Evolutionary conservation across 2,797 vertebrate species (phyloP).

Genomic region (Oreonectes daqikongensis): DNA sequence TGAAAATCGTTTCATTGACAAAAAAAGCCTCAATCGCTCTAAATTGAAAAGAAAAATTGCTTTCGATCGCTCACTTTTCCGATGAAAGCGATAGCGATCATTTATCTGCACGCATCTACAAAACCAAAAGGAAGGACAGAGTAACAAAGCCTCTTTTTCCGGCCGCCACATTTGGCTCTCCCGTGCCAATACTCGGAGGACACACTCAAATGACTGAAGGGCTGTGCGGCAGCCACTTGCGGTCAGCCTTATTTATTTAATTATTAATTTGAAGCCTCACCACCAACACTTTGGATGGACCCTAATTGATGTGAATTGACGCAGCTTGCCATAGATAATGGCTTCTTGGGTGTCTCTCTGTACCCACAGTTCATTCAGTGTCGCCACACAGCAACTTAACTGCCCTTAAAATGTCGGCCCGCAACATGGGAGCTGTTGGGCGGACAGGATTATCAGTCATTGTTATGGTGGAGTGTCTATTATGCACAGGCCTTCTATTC

Average conservation of each 20-base stretch:
- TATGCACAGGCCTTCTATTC: slow-evolving; percentile 77
- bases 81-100: slow-evolving; percentile 38
- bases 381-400: slow-evolving; percentile 82
- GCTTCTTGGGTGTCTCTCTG: slow-evolving; percentile 81
- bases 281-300: slow-evolving; percentile 84
- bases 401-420: slow-evolving; percentile 76
- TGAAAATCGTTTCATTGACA: not conserved
- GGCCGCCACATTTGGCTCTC: slow-evolving; percentile 72
- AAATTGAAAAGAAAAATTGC: not conserved
- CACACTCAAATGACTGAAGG: slow-evolving; percentile 82
- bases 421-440: slow-evolving; percentile 74
- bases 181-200: slow-evolving; percentile 75
- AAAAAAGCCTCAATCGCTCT: not conserved
- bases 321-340: slow-evolving; percentile 82
- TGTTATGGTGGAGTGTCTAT: slow-evolving; percentile 79
- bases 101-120: slow-evolving; percentile 44
- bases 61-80: not conserved
- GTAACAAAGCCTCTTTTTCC: slow-evolving; percentile 57
- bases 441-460: slow-evolving; percentile 79
- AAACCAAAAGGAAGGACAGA: slow-evolving; percentile 25
- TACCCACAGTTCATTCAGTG: slow-evolving; percentile 78
- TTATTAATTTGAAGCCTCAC: slow-evolving; percentile 84
- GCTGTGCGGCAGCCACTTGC: slow-evolving; percentile 79
- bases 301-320: slow-evolving; percentile 83
- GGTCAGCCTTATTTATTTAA: slow-evolving; percentile 83